A percentile compares a stretch with the other conserved stretches of the same genome.
phyloP scores from a whole-genome alignment of 2,888 invertebrate species.

The Gastracanthus pulcherrimus region DNA sequence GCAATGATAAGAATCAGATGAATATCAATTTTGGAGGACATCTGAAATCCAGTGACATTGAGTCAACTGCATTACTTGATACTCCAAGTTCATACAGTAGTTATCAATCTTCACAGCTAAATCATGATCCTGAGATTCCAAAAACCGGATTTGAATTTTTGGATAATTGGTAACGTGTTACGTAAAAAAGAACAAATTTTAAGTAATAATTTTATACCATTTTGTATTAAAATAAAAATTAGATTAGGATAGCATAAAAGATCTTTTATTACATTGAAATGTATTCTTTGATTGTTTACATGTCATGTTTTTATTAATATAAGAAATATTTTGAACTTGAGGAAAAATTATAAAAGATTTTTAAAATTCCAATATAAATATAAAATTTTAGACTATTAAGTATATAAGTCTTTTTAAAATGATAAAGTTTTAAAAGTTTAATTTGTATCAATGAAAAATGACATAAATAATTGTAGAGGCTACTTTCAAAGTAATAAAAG shows the following conservation, averaged over 20 bases:
- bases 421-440: neutral
- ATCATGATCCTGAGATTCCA: conserved; percentile 77
- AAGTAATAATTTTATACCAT: neutral
- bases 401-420: neutral
- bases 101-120: conserved; percentile 71
- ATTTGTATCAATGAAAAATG: neutral
- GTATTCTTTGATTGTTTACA: neutral
- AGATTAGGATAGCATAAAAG: neutral
- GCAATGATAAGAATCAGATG: conserved; percentile 67
- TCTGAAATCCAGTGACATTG: conserved; percentile 71
- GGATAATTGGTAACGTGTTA: conserved; percentile 78
- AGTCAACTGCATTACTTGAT: conserved; percentile 71
- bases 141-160: conserved; percentile 81
- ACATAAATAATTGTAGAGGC: neutral
- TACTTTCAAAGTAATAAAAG: conserved; percentile 12
- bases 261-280: neutral
- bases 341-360: neutral
- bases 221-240: conserved; percentile 11
- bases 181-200: neutral
- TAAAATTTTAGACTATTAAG: neutral
- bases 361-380: neutral
- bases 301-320: neutral
- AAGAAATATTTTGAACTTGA: neutral
- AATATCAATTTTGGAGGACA: conserved; percentile 67
- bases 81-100: conserved; percentile 74